Evolutionary conservation across 2,113 vertebrate genomes (phyloP), one percentile per base, ranked within the genome.

Genomic region (Ctenomys sociabilis): DNA sequence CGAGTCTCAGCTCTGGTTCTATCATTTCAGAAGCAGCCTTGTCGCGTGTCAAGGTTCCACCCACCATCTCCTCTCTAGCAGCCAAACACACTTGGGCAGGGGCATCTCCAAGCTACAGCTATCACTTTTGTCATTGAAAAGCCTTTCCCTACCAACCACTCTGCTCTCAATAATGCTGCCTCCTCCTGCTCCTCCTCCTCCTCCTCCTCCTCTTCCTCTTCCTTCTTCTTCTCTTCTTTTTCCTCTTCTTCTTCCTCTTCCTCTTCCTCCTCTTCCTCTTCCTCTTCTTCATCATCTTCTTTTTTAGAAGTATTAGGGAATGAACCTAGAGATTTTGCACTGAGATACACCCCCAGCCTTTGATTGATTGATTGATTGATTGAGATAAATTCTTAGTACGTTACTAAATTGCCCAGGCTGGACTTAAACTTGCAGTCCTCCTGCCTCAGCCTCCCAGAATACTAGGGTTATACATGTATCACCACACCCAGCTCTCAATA

Each of bases 1-100:
- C 73, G 64, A 83, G 49, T 82, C 93, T 91, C 30, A 66, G 66
- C 66, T 66, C 63, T 86, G 73, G 57, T 66, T 64, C 80, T 52
- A 52, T 85, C 73, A n/a, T 43, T 28, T 24, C 32, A 28, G 52
- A 84, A 91, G 81, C 68, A 37, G 45, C 37, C 68, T 80, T 49
- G 52, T 40, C 16, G 3, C 49, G 63, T 90, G 63, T 54, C 64
- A 72, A 24, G 8, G 59, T 11, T 11, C 59, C 54, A 37, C 12
- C 12, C 80, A 16, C 17, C 21, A 43, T 75, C 77, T 63, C 68
- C 49, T 72, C 26, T 80, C 49, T 7, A 19, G 26, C 1, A 80
- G 59, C 40, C 40, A 32, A 78, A 90, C 28, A 35, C 49, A 32
- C 40, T 81, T 61, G 14, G 26, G 19, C 32, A 77, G 40, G 28